Evolutionary conservation across 64 coral and sea anemone species (phyloP), one percentile per base, ranked within the genome.

Genomic region (Montipora foliosa): DNA sequence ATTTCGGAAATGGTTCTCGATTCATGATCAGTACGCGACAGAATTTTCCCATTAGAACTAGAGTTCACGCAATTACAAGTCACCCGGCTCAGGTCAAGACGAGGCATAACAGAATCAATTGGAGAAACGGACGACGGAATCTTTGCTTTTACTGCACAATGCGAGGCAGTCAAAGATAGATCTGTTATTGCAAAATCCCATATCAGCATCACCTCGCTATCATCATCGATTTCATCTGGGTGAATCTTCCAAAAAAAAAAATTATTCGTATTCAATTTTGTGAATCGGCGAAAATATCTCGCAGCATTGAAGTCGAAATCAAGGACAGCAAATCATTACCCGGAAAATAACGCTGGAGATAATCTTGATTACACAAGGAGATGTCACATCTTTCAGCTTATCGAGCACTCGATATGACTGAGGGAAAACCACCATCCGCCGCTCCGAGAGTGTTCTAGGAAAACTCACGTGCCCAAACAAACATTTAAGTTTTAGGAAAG

Each of bases 381-480:
- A 29, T 29, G 25, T 29, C 25, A 29, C 25, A 29, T 29, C 25
- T 29, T 29, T 29, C 25, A 0, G 25, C 25, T 29, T 1, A 29
- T 29, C 25, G 25, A 29, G 25, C 25, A 29, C 25, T 29, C 0
- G 25, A 29, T 29, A 1, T 0, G 0, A 61, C 74, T 52, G 58
- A 49, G 88, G 88, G 53, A 80, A 90, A 53, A 90, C 88, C 11
- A 81, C 88, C 88, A 90, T 90, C 53, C 61, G 44, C 5, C 76
- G 77, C 58, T 90, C 59, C 48, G 62, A 55, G 2, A 68, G 60
- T 66, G 88, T 12, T 49, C 5, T n/a, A 21, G 77, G 88, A 69
- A 90, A 90, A 79, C 75, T 69, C 47, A 90, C 88, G 0, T 90
- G 76, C 6, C 77, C 77, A 21, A 90, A 80, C 59, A 90, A 58